phyloP scores from a whole-genome alignment of 2,888 invertebrate species.

The Orchesella flavescens region DNA sequence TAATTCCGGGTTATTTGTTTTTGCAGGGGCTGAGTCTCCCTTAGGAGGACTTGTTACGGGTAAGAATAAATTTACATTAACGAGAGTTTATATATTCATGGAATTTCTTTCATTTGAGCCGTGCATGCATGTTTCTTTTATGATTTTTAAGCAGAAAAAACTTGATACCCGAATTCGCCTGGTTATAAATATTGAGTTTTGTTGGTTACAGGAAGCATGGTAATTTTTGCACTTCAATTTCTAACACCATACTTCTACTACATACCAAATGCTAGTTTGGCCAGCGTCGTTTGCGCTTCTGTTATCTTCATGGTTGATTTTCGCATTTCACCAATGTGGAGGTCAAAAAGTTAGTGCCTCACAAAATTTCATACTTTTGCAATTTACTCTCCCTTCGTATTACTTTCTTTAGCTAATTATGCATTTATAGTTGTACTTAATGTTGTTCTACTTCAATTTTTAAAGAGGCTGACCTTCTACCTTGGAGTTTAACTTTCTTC shows the following conservation, averaged over 20 bases:
- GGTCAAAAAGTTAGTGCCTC: constrained; percentile 74
- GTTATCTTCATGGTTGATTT: constrained; percentile 94
- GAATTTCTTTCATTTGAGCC: too few species aligned
- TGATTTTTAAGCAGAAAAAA: too few species aligned
- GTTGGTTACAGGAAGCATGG: constrained; percentile 40
- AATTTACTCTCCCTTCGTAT: not conserved
- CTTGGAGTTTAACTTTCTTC: constrained; percentile 88
- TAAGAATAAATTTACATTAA: too few species aligned
- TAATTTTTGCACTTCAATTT: constrained; percentile 82
- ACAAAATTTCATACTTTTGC: too few species aligned
- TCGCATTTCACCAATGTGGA: constrained; percentile 90
- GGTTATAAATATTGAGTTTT: too few species aligned
- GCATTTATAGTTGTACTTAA: not conserved
- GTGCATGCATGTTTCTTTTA: too few species aligned
- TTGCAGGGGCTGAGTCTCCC: constrained; percentile 64
- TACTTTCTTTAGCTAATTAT: not conserved
- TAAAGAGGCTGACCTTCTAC: constrained; percentile 88
- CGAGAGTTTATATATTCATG: too few species aligned
- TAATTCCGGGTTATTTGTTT: too few species aligned
- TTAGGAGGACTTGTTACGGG: constrained; percentile 24
- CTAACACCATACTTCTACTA: constrained; percentile 90
- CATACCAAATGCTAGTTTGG: constrained; percentile 84
- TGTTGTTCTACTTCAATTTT: not conserved
- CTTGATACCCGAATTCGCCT: too few species aligned
- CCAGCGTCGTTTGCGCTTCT: constrained; percentile 92